Conservation (phyloP, 2,113 vertebrate genomes). For the rat (Rattus norvegicus) region GRCr8 NC_086028.1:84845001-84845500, state of each 20-base stretch:
- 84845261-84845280: neutral
- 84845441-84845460: constrained; percentile 45
- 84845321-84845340: neutral
- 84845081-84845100: neutral
- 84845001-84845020: neutral
- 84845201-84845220: neutral
- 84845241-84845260: neutral
- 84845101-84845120: neutral
- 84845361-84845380: neutral
- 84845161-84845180: neutral
- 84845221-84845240: neutral
- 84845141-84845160: neutral
- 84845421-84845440: constrained; percentile 18
- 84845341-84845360: neutral
- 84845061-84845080: neutral
- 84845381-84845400: neutral
- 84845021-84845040: neutral
- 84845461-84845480: constrained; percentile 55
- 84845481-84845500: constrained; percentile 32
- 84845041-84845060: neutral
- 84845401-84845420: constrained; percentile 18
- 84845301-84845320: neutral
- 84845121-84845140: neutral
- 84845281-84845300: neutral
- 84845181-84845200: constrained; percentile 27